Evolutionary conservation across 2,797 vertebrate species (phyloP).

Genomic region (Helostoma temminkii): DNA sequence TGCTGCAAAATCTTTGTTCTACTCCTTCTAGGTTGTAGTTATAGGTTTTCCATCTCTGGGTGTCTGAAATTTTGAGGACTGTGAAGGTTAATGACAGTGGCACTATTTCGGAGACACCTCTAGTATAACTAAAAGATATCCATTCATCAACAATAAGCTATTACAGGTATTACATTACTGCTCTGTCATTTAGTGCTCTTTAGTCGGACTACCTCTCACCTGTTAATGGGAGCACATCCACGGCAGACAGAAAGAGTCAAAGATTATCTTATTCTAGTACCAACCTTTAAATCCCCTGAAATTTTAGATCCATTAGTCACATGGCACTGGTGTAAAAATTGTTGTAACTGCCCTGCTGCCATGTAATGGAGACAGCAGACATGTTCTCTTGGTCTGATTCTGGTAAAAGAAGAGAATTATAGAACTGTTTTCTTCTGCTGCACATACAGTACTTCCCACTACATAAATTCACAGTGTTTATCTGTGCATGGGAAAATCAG

Average conservation of each 20-base stretch:
- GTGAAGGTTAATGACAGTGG: conserved; percentile 74
- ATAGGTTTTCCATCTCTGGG: conserved; percentile 21
- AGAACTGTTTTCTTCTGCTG: conserved; percentile 38
- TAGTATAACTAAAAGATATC: conserved; percentile 57
- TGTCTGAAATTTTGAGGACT: conserved; percentile 57
- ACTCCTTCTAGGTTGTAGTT: conserved; percentile 19
- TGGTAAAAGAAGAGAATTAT: conserved; percentile 30
- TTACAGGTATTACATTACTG: conserved; percentile 66
- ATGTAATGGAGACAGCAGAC: conserved; percentile 16
- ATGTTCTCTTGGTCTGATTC: conserved; percentile 31
- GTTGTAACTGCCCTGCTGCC: conserved; percentile 16
- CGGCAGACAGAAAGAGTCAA: conserved; percentile 35
- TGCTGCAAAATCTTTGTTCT: conserved; percentile 55
- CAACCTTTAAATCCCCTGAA: conserved; percentile 68
- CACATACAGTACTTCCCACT: conserved; percentile 53
- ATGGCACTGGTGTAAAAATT: conserved; percentile 36
- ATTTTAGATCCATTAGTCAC: conserved; percentile 57
- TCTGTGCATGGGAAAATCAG: conserved; percentile 63
- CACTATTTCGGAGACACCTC: conserved; percentile 55
- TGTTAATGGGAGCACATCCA: conserved; percentile 46
- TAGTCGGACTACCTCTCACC: conserved; percentile 41
- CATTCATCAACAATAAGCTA: conserved; percentile 72
- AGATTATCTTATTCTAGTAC: conserved; percentile 62
- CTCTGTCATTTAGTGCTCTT: conserved; percentile 42
- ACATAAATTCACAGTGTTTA: conserved; percentile 54